These are phyloP conservation scores for Peribatodes rhomboidaria DNA, from an alignment of 2,888 invertebrate genomes.

Conservation along the genomic window DNA sequence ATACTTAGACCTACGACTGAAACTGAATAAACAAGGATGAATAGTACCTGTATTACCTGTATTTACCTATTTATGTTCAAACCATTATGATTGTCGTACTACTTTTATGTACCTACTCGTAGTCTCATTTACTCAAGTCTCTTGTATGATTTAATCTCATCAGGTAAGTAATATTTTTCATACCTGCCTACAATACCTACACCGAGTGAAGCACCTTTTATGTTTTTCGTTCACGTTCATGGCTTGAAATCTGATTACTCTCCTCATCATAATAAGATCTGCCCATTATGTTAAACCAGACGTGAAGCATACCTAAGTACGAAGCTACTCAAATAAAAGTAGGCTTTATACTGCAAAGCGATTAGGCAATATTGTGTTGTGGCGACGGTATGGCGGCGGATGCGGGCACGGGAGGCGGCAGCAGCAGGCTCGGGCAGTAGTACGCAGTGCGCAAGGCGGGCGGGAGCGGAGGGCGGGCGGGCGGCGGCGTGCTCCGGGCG, in stretches of 20 bases:
- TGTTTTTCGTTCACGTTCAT: background rate
- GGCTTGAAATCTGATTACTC: background rate
- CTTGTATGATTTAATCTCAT: background rate
- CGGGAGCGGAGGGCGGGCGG: conserved; percentile 57
- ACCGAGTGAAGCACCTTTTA: no score
- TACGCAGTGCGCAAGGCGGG: conserved; percentile 76
- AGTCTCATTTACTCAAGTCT: background rate
- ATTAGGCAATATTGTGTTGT: conserved; percentile 31
- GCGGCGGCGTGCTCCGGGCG: conserved; percentile 69
- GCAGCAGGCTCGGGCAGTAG: conserved; percentile 45
- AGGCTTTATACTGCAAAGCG: conserved; percentile 28
- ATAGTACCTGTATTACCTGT: no score
- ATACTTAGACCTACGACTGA: no score
- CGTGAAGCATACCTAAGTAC: background rate
- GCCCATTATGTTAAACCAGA: conserved; percentile 14
- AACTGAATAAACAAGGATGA: no score
- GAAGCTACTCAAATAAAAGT: conserved; percentile 4
- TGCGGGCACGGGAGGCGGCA: conserved; percentile 43
- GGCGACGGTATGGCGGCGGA: conserved; percentile 39
- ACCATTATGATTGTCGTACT: background rate
- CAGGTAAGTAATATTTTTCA: background rate
- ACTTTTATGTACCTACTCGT: background rate
- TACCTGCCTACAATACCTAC: background rate
- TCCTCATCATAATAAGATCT: conserved; percentile 2
- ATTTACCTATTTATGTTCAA: background rate